Base-by-base conservation (phyloP, 35 echinoderm and acorn worm species). In the Heliocidaris tuberculata region DNA sequence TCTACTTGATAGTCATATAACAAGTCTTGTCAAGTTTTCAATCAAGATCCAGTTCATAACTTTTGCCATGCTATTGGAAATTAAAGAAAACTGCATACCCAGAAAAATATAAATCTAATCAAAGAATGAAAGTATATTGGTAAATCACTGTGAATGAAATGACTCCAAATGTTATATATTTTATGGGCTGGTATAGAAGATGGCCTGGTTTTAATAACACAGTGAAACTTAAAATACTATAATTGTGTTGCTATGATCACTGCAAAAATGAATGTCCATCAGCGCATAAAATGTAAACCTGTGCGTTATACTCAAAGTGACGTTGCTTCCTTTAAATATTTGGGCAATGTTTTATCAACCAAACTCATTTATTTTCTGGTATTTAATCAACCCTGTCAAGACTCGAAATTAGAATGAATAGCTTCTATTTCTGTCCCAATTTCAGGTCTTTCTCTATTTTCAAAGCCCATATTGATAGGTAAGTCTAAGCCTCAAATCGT, bases 311-410 rank as follows among this genome's bases (percentile, higher is more conserved):
- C 35, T 42, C 35, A 78, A 56, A 56, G 0, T 52, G 50, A 42
- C 8, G 15, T 56, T 78, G 27, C 21, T 19, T 78, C 6, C 65
- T 78, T 78, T n/a, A 70, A 70, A 78, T n/a, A 2, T n/a, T n/a
- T 19, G 6, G 65, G 65, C 21, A 19, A 78, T 78, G 65, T n/a
- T n/a, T 78, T 78, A 19, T 78, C 65, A 78, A n/a, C 3, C 19
- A n/a, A 78, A 78, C 65, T 78, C 65, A 78, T 78, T 78, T 78
- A 78, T 78, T 78, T 78, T 78, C 65, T n/a, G 19, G 65, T 78
- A 78, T 78, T 78, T 27, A 78, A 78, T 78, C 65, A 78, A 78
- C 65, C 65, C 7, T 78, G 27, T 78, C 65, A 78, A 78, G 65
- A 78, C 65, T 24, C 17, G 8, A 27, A n/a, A 78, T 78, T 21